These are phyloP conservation scores for Casuarius casuarius DNA, from an alignment of 2,113 vertebrate genomes.

Conservation along the genomic window DNA sequence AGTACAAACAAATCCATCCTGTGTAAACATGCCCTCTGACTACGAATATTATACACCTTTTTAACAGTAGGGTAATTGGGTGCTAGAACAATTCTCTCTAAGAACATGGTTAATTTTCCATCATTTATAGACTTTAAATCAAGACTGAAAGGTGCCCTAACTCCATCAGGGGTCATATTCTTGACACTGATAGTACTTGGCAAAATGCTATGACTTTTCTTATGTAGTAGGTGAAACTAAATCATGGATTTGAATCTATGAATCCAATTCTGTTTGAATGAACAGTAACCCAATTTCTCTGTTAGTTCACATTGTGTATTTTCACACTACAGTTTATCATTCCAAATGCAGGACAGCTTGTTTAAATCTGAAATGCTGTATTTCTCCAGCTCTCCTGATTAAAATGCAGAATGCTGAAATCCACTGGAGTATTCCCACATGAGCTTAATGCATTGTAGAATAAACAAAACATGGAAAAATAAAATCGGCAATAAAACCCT, in stretches of 20 bases:
- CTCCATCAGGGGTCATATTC: not conserved
- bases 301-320: not conserved
- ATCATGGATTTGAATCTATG: not conserved
- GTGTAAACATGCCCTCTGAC: not conserved
- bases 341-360: slow-evolving; percentile 43
- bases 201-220: not conserved
- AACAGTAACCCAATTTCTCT: not conserved
- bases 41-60: not conserved
- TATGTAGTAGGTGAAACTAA: not conserved
- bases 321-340: not conserved
- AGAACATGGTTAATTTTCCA: not conserved
- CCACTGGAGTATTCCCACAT: not conserved
- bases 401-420: slow-evolving; percentile 17
- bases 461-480: slow-evolving; percentile 45
- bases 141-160: not conserved
- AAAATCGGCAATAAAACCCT: slow-evolving; percentile 25
- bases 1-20: accelerated
- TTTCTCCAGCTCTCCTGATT: slow-evolving; percentile 6
- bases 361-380: slow-evolving; percentile 50
- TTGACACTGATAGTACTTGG: not conserved
- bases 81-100: not conserved
- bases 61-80: not conserved
- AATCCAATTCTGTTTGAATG: not conserved
- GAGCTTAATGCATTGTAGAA: slow-evolving; percentile 19
- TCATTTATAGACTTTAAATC: not conserved